Evolutionary conservation across 2,797 vertebrate genomes (phyloP), one percentile per base, ranked within the genome.

Genomic region (Malacoraja senta): DNA sequence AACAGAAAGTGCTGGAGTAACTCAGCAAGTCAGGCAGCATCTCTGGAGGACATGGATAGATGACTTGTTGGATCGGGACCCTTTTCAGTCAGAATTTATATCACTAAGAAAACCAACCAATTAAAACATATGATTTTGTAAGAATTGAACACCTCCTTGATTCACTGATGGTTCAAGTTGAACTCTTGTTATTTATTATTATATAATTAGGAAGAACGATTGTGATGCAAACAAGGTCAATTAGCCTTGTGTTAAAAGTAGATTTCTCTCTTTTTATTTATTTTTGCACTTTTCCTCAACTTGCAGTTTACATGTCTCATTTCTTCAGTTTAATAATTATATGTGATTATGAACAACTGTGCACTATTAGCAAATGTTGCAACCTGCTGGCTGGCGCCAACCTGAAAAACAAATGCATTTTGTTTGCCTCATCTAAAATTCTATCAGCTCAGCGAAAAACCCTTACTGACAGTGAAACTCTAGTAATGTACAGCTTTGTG

Each of bases 401-500:
- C 38, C 53, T 44, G 53, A 92, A 76, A 91, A 92, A 91, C 9
- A 53, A 92, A 72, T 19, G 12, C 24, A 74, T 72, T 91, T 91
- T 72, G 65, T 91, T 91, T 92, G 90, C 72, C 68, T 92, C 71
- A 53, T 92, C 90, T 44, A 53, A n/a, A 76, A 92, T 92, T 92
- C 68, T 29, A 76, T 76, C 26, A 92, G 68, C 71, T 92, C 90
- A 92, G 90, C 90, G 58, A 76, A 76, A 91, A 91, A n/a, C 65
- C 12, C 90, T 92, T 76, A n/a, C 90, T 92, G 90, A 92, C 35
- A 92, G 24, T 92, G 35, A 92, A 92, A 9, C 71, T n/a, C 90
- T 74, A 44, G 44, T 92, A 92, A 74, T 92, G 44, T 92, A 72
- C 90, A 76, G 90, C 71, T 92, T 92, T 92, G 38, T 92, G 90